phyloP scores from a whole-genome alignment of 2,888 invertebrate species.

The Thecocarcelia acutangulata region DNA sequence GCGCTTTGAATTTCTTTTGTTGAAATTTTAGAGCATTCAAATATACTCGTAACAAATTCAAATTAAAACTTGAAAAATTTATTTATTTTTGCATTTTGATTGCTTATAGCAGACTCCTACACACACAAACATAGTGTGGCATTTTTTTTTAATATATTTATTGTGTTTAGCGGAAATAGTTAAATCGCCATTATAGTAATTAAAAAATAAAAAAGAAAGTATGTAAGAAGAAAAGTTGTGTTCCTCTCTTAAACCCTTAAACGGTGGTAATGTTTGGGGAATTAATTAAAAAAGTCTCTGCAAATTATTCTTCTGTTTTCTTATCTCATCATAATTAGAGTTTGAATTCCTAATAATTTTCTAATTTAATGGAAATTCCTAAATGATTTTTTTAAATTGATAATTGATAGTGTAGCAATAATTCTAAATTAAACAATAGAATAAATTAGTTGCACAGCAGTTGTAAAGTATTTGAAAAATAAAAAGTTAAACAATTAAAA shows the following conservation, averaged over 20 bases:
- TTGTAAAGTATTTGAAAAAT: conserved; percentile 3
- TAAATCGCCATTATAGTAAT: conserved; percentile 15
- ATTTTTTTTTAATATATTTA: conserved; percentile 21
- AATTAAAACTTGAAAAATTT: conserved; percentile 3
- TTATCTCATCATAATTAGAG: conserved; percentile 35
- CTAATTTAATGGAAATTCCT: conserved; percentile 50
- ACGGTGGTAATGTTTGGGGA: conserved; percentile 37
- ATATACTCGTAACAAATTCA: conserved; percentile 11
- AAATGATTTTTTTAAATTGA: conserved; percentile 38
- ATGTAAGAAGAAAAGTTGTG: not conserved
- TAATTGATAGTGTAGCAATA: conserved; percentile 44
- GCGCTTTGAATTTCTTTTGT: conserved; percentile 58
- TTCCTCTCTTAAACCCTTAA: not conserved
- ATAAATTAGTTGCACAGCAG: conserved; percentile 49
- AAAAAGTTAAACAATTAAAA: not conserved
- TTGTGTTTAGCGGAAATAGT: conserved; percentile 51
- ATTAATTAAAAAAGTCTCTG: conserved; percentile 44
- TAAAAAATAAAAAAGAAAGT: not conserved
- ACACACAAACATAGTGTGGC: not conserved
- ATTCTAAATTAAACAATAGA: conserved; percentile 46
- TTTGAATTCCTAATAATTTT: conserved; percentile 50
- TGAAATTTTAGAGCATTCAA: conserved; percentile 35
- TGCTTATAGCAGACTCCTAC: conserved; percentile 4
- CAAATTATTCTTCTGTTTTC: not conserved
- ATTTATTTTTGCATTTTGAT: conserved; percentile 8